These are phyloP conservation scores for Arvicanthis niloticus DNA, from an alignment of 2,113 vertebrate genomes.

Conservation along the genomic window DNA sequence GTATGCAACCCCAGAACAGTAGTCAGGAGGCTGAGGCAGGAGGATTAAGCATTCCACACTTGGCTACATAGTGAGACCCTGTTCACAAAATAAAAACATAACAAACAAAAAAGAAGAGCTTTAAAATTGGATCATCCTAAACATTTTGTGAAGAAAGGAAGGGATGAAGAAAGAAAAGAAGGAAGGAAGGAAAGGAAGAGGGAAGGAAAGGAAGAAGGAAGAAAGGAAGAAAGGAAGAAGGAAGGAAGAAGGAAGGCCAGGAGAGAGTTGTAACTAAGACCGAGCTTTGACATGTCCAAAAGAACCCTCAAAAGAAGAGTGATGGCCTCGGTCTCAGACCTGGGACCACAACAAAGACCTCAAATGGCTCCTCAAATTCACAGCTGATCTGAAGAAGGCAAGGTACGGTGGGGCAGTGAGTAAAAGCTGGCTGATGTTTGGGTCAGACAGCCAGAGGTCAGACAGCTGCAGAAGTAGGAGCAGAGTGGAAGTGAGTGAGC, in stretches of 20 bases:
- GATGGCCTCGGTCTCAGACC: background rate
- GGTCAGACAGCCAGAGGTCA: background rate
- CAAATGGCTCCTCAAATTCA: background rate
- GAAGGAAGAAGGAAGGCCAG: background rate
- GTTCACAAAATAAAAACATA: background rate
- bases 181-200: background rate
- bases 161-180: background rate
- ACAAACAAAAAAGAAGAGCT: background rate
- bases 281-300: conserved; percentile 16
- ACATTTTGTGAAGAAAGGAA: background rate
- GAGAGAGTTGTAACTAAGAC: background rate
- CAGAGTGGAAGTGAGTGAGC: background rate
- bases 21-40: background rate
- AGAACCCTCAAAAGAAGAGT: background rate
- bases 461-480: background rate
- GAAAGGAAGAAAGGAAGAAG: background rate
- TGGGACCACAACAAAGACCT: background rate
- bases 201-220: background rate
- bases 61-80: background rate
- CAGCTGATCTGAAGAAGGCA: background rate
- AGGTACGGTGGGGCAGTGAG: background rate
- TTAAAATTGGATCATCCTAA: background rate
- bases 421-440: background rate
- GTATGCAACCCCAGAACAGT: background rate
- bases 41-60: background rate